Conservation (phyloP, 2,113 vertebrate genomes). For the Apteryx mantelli region DNA sequence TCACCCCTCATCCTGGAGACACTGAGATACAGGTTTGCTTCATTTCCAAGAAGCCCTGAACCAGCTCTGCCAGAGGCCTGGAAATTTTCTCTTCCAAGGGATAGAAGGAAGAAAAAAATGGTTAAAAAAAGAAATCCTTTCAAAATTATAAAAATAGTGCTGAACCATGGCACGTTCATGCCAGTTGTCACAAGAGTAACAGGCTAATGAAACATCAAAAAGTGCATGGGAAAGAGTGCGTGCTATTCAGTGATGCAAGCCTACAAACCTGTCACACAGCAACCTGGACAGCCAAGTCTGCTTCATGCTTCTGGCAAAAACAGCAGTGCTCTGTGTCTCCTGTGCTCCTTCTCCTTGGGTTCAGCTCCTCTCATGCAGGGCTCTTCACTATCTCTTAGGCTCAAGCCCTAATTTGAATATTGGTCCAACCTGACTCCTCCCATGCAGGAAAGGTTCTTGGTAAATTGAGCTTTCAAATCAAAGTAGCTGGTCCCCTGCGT, state of each 20-base stretch:
- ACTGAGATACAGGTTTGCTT: too few species aligned
- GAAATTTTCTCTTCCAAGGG: neutral
- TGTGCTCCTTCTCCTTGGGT: neutral
- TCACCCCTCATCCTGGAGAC: too few species aligned
- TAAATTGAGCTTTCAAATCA: too few species aligned
- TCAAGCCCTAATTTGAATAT: fast-evolving
- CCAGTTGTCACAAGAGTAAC: neutral
- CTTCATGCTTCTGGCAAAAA: neutral
- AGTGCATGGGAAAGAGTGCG: fast-evolving
- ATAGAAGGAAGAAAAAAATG: neutral
- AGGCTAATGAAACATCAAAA: neutral
- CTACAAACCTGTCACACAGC: neutral
- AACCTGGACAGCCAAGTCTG: neutral
- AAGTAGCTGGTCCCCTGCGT: neutral
- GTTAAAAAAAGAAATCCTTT: neutral
- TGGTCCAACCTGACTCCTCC: neutral
- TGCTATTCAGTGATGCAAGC: neutral
- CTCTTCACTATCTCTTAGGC: neutral
- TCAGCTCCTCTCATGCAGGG: fast-evolving
- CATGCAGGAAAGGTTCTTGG: too few species aligned
- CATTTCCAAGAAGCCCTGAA: too few species aligned
- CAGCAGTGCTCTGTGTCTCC: neutral
- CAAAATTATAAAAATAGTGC: neutral
- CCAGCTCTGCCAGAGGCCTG: neutral
- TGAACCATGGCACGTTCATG: neutral